Percentiles rank a stretch among this genome's conserved stretches.
Conservation (phyloP, 2,797 vertebrate genomes). For the Girardinus metallicus region DNA sequence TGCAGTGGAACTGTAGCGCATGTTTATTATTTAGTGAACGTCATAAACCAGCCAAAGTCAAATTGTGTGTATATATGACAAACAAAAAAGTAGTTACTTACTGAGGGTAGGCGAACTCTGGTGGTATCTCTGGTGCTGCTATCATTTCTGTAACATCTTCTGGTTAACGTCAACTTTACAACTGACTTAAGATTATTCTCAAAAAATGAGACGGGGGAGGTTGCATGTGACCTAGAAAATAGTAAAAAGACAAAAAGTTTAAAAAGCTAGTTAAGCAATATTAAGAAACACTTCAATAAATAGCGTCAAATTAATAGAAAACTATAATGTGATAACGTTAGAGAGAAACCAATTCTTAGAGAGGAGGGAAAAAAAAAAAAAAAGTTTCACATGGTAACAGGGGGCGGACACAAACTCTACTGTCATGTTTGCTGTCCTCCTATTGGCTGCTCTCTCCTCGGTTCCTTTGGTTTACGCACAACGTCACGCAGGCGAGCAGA, state of each 20-base stretch:
- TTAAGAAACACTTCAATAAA: constrained; percentile 4
- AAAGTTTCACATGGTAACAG: constrained; percentile 83
- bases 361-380: constrained; percentile 38
- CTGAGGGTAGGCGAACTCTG: constrained; percentile 95
- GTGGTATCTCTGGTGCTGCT: constrained; percentile 99
- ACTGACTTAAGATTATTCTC: constrained; percentile 86
- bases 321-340: neutral
- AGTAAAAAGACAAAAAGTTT: constrained; percentile 2
- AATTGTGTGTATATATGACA: neutral
- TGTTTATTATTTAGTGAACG: neutral
- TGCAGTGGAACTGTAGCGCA: neutral
- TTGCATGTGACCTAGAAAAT: constrained; percentile 77
- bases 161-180: constrained; percentile 89
- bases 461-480: constrained; percentile 70
- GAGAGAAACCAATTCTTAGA: constrained; percentile 49
- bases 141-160: constrained; percentile 99
- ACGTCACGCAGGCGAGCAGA: constrained; percentile 65
- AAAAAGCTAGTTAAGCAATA: constrained; percentile 2
- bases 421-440: constrained; percentile 62
- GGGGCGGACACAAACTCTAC: constrained; percentile 70
- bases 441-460: constrained; percentile 77
- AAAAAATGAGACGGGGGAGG: constrained; percentile 63
- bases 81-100: constrained; percentile 76
- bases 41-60: neutral
- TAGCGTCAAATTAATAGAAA: constrained; percentile 10